A percentile compares a stretch with the other conserved stretches of the same genome.
phyloP scores from a whole-genome alignment of 2,888 invertebrate genomes.

The Sphaeridia pumilis region DNA sequence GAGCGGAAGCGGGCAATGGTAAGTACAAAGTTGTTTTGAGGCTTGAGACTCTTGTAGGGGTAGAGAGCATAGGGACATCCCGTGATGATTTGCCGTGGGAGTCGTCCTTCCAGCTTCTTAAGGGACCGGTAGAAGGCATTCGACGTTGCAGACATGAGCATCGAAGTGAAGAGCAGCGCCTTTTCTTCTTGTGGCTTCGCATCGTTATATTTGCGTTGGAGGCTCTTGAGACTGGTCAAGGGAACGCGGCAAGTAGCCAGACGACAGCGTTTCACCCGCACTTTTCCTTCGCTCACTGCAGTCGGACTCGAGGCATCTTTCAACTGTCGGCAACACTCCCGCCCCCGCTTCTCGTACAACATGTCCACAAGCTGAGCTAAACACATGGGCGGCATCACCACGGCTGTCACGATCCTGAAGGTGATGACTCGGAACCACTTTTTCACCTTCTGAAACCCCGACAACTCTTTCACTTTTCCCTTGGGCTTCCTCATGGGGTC shows the following conservation, averaged over 20 bases:
- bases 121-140: constrained; percentile 24
- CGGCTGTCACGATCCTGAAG: not conserved
- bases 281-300: constrained; percentile 1
- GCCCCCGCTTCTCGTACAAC: constrained; percentile 20
- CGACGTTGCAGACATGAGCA: constrained; percentile 23
- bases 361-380: constrained; percentile 22
- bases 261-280: constrained; percentile 21
- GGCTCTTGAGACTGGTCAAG: constrained; percentile 22
- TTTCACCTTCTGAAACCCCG: no score
- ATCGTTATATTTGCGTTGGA: no score
- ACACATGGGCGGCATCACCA: constrained; percentile 23
- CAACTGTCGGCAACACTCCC: no score
- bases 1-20: constrained; percentile 23
- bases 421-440: not conserved
- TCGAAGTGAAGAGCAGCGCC: constrained; percentile 18
- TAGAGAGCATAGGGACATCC: constrained; percentile 24
- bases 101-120: constrained; percentile 18
- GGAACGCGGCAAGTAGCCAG: constrained; percentile 22
- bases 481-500: constrained; percentile 23
- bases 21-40: constrained; percentile 24
- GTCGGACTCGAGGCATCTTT: no score
- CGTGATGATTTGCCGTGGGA: constrained; percentile 22
- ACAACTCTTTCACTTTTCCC: no score
- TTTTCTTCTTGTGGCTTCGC: not conserved
- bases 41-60: constrained; percentile 24